Evolutionary conservation across 2,113 vertebrate genomes (phyloP).

Genomic region (Pteronura brasiliensis): DNA sequence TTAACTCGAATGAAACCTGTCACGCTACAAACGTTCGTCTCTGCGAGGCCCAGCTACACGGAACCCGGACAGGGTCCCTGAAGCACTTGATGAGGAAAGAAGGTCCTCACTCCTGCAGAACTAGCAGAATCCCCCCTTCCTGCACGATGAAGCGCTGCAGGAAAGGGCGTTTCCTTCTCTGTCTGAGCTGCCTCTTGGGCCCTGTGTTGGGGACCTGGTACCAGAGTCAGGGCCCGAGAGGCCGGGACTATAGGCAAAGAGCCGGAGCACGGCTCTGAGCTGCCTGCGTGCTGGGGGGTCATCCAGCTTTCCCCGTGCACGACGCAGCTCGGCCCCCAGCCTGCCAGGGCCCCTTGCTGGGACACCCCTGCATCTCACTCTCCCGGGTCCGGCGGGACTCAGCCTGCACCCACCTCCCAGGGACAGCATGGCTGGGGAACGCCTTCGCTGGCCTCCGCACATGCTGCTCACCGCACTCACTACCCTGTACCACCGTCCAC

Average conservation of each 20-base stretch:
- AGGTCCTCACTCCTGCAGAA: background rate
- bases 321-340: background rate
- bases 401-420: background rate
- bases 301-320: background rate
- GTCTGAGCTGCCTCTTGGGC: background rate
- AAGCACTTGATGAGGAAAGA: background rate
- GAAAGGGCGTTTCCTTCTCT: background rate
- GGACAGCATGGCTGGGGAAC: background rate
- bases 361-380: background rate
- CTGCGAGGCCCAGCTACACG: background rate
- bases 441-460: too few species aligned
- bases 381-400: too few species aligned
- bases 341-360: background rate
- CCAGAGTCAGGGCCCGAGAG: background rate
- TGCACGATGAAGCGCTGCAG: background rate
- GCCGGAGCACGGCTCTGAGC: background rate
- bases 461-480: background rate
- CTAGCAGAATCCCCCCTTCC: background rate
- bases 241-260: background rate
- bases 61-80: background rate
- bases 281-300: background rate
- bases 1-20: background rate
- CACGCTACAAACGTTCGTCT: accelerated
- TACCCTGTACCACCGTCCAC: background rate
- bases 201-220: background rate